These are phyloP conservation scores for Phyllotreta cruciferae DNA, from an alignment of 2,888 invertebrate genomes.

Conservation along the genomic window DNA sequence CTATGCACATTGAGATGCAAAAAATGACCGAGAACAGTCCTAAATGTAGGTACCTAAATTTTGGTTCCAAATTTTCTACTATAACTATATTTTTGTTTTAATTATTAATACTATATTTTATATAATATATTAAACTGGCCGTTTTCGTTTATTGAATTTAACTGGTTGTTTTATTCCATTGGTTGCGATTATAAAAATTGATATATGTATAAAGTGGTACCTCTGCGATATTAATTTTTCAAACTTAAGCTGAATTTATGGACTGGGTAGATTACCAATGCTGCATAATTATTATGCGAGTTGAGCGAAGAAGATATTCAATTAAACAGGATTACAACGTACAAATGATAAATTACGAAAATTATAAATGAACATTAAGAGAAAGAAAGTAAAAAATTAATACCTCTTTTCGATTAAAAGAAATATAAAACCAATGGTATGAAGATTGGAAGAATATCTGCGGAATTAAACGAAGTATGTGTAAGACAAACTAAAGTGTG, in stretches of 20 bases:
- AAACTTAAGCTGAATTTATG: too few species aligned
- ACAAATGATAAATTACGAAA: too few species aligned
- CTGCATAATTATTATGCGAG: too few species aligned
- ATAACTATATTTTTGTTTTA: conserved; percentile 54
- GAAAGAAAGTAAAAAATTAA: too few species aligned
- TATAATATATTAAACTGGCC: conserved; percentile 70
- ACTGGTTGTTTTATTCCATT: conserved; percentile 43
- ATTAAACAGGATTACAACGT: too few species aligned
- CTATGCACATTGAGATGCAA: conserved; percentile 60
- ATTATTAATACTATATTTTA: conserved; percentile 66
- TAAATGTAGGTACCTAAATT: conserved; percentile 55
- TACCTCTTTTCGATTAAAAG: too few species aligned
- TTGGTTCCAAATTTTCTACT: conserved; percentile 60
- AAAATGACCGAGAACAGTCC: conserved; percentile 52
- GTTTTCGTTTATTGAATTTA: conserved; percentile 50
- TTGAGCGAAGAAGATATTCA: too few species aligned
- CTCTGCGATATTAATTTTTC: neutral
- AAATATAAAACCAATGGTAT: too few species aligned
- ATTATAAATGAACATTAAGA: too few species aligned
- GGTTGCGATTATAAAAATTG: conserved; percentile 35
- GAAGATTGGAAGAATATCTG: too few species aligned
- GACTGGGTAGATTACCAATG: too few species aligned
- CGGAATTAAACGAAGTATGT: too few species aligned
- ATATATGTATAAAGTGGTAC: conserved; percentile 2
- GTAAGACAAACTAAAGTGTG: neutral